Evolutionary conservation across 2,888 invertebrate genomes (phyloP).

Genomic region (Cyclophora albipunctata): DNA sequence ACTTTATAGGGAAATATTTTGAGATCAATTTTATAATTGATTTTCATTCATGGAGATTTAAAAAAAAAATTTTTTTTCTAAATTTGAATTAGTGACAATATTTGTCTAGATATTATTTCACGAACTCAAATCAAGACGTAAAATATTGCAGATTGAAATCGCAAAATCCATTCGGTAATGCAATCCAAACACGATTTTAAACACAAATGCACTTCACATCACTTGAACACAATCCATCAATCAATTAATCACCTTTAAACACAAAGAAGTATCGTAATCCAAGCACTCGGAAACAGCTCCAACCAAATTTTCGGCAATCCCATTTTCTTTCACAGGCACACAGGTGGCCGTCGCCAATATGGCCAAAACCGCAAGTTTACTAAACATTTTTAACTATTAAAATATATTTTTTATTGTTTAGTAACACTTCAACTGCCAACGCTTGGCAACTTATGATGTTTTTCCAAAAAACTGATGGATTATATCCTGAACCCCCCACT

Average conservation of each 20-base stretch:
- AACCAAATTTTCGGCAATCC: conserved; percentile 60
- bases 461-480: conserved; percentile 65
- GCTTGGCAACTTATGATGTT: conserved; percentile 64
- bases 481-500: conserved; percentile 69
- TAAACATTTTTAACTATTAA: conserved; percentile 47
- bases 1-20: too few relatives aligned
- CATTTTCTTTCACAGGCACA: conserved; percentile 55
- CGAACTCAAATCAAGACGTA: too few relatives aligned
- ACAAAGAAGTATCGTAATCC: conserved; percentile 74
- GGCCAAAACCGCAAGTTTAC: conserved; percentile 48
- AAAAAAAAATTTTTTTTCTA: too few relatives aligned
- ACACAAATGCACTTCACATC: conserved; percentile 29
- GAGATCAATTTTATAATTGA: too few relatives aligned
- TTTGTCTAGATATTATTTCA: too few relatives aligned
- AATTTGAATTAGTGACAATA: too few relatives aligned
- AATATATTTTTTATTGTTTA: conserved; percentile 6
- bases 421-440: conserved; percentile 45
- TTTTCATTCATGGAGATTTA: too few relatives aligned
- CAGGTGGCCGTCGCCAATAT: conserved; percentile 54
- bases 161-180: too few relatives aligned
- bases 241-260: conserved; percentile 76
- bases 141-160: too few relatives aligned
- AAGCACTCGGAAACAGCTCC: conserved; percentile 74
- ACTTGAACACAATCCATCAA: conserved; percentile 32
- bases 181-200: too few relatives aligned